phyloP scores from a whole-genome alignment of 2,797 vertebrate species.

The Anas capensis region DNA sequence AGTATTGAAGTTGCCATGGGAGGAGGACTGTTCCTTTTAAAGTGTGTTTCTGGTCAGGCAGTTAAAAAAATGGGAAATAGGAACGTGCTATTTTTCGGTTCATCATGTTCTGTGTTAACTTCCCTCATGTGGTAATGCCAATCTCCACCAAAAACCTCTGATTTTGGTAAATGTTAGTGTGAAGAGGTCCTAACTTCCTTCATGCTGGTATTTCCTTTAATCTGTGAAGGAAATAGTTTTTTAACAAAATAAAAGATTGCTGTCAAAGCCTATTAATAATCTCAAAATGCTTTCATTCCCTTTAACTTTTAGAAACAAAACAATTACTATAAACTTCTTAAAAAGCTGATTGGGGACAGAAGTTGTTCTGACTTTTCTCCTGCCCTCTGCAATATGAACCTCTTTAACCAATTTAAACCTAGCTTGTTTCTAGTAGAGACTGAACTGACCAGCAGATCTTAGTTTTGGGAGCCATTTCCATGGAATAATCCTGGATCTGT shows the following conservation, averaged over 20 bases:
- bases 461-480: background rate
- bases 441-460: background rate
- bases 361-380: background rate
- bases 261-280: background rate
- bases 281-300: background rate
- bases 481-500: background rate
- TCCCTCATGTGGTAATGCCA: background rate
- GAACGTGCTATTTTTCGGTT: background rate
- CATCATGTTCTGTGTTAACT: background rate
- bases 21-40: background rate
- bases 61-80: background rate
- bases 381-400: accelerated
- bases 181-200: background rate
- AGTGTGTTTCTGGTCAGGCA: background rate
- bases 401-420: background rate
- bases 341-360: accelerated
- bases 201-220: background rate
- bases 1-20: background rate
- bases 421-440: background rate
- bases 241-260: background rate
- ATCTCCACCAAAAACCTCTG: background rate
- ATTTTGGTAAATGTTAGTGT: background rate
- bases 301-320: background rate
- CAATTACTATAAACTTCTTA: background rate
- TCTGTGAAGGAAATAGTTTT: background rate